phyloP scores from a whole-genome alignment of 2,113 vertebrate genomes.

The Odobenus rosmarus region DNA sequence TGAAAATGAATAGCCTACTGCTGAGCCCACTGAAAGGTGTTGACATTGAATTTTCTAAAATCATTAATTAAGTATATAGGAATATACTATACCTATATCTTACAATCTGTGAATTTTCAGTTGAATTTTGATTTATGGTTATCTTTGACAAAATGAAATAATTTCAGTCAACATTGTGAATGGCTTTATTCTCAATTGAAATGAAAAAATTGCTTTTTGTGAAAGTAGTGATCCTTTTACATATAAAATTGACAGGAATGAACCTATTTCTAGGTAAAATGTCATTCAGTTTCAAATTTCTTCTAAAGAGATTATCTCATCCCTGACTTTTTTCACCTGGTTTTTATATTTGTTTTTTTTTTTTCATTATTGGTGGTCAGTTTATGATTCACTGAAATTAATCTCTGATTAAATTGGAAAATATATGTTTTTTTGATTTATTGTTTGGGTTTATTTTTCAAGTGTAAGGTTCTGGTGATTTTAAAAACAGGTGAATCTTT shows the following conservation, averaged over 20 bases:
- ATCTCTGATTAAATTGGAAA: not conserved
- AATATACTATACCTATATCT: slow-evolving; percentile 68
- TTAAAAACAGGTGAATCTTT: slow-evolving; percentile 5
- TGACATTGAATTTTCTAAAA: slow-evolving; percentile 10
- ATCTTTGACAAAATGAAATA: slow-evolving; percentile 74
- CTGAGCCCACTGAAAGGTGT: not conserved
- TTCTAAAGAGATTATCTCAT: slow-evolving; percentile 51
- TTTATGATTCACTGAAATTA: not conserved
- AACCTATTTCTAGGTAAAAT: slow-evolving; percentile 64
- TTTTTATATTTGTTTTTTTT: slow-evolving; percentile 2
- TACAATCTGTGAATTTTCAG: slow-evolving; percentile 70
- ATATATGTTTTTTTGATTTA: not conserved
- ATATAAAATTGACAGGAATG: slow-evolving; percentile 66
- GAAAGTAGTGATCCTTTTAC: slow-evolving; percentile 76
- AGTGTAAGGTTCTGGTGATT: not conserved
- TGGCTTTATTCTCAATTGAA: slow-evolving; percentile 79
- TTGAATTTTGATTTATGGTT: slow-evolving; percentile 76
- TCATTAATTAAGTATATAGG: not conserved
- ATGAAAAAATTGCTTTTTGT: slow-evolving; percentile 79
- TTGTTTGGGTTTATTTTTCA: not conserved
- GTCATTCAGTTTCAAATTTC: slow-evolving; percentile 69
- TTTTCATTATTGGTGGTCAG: not conserved
- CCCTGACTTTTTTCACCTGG: not conserved
- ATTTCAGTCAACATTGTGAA: slow-evolving; percentile 72
- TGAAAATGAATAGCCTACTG: not conserved